Percentiles rank a stretch among this genome's conserved stretches.
These are phyloP conservation scores for Ictalurus furcatus DNA, from an alignment of 2,113 vertebrate species.

Conservation along the genomic window DNA sequence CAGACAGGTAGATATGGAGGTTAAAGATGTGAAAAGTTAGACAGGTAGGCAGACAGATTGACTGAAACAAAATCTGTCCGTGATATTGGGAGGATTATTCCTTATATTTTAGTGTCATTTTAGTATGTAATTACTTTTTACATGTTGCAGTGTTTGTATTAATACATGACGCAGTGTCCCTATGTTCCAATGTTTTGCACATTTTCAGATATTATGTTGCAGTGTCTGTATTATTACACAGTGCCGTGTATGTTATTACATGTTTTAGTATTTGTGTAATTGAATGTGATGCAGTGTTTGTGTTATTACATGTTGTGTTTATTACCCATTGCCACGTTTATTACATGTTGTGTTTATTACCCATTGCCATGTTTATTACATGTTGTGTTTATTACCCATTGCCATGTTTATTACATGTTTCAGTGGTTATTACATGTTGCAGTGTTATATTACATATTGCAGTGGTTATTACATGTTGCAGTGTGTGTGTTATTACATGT, in stretches of 20 bases:
- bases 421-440: not conserved
- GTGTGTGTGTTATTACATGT: not conserved
- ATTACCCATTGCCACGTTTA: not conserved
- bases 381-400: not conserved
- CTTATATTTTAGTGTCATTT: not conserved
- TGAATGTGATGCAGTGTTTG: not conserved
- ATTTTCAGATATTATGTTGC: not conserved
- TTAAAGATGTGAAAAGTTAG: not conserved
- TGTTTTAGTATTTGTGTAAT: not conserved
- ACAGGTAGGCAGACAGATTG: not conserved
- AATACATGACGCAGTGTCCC: no score
- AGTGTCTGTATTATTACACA: not conserved
- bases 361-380: not conserved
- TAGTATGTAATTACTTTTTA: not conserved
- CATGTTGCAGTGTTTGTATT: not conserved
- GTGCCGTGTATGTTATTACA: not conserved
- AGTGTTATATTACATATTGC: not conserved
- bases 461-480: not conserved
- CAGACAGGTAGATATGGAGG: conserved; percentile 2
- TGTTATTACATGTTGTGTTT: not conserved
- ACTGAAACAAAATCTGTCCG: not conserved
- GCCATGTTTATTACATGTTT: not conserved
- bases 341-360: not conserved
- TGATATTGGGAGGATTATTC: not conserved
- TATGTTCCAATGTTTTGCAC: not conserved